Base-by-base conservation (phyloP, 2,113 vertebrate species). In the Epinephelus moara region DNA sequence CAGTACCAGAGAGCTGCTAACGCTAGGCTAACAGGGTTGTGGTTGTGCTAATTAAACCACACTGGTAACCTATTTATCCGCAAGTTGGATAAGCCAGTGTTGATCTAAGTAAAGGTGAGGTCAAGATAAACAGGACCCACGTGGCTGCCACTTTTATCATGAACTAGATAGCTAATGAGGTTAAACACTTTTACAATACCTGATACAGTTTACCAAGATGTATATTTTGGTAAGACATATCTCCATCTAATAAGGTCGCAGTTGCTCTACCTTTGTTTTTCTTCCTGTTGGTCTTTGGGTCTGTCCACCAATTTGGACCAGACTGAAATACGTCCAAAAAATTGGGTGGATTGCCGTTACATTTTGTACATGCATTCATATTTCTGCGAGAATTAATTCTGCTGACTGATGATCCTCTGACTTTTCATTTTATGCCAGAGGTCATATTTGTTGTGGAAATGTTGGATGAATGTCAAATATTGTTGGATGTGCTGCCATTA, bases 11-110 rank as follows among this genome's bases (percentile, higher is more conserved):
- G 19, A n/a, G 37, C 25, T 71, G 70, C 75, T 81, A 68, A 86
- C 4, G 42, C 56, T 23, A 50, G 14, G 81, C 70, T 86, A 57
- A 67, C n/a, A 56, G 70, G 72, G 12, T 55, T 60, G 45, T 14
- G 42, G 27, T 45, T 57, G 50, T 56, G 15, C 67, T 67, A 70
- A 81, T 78, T 87, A 11, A 15, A 75, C 55, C 6, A 75, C 49
- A 30, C 25, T 64, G 37, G 21, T 72, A 59, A 75, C 52, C 57
- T 82, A 52, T 81, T 80, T 73, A 59, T 30, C 66, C 4, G 30
- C 18, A 50, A 6, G 49, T 49, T 72, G 21, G 30, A 56, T 78
- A 52, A 69, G 11, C 67, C 23, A 19, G 37, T 53, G 37, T 66
- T 30, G 47, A 77, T 55, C 40, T 37, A 55, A 25, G 42, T 70